A percentile compares a stretch with the other conserved stretches of the same genome.
These are phyloP conservation scores for Bubalus kerabau DNA, from an alignment of 2,113 vertebrate species.

Conservation along the genomic window DNA sequence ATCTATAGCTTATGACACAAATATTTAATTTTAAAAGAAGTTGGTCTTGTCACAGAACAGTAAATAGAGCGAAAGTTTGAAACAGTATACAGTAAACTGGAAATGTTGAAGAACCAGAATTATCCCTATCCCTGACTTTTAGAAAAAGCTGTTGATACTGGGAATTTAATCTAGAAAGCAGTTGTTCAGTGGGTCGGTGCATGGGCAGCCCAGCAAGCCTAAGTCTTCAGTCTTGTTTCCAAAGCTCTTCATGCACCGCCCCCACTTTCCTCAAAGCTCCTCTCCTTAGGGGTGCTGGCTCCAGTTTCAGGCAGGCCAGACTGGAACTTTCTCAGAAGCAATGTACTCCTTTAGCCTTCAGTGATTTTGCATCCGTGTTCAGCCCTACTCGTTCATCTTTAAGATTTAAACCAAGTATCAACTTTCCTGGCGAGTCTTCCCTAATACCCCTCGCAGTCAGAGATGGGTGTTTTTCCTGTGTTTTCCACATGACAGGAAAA, in stretches of 20 bases:
- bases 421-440: neutral
- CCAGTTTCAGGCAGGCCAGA: no score
- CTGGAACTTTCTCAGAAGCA: neutral
- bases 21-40: slow-evolving; percentile 21
- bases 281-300: neutral
- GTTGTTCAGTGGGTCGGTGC: neutral
- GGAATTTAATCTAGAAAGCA: neutral
- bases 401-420: neutral
- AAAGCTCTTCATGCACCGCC: fast-evolving
- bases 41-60: neutral
- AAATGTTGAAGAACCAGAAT: neutral
- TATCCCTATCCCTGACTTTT: neutral
- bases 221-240: neutral
- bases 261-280: neutral
- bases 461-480: neutral
- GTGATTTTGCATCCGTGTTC: neutral
- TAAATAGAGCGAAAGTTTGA: neutral
- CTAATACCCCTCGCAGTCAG: neutral
- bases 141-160: neutral
- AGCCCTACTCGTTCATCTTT: neutral
- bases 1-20: neutral
- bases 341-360: neutral
- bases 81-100: neutral
- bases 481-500: neutral
- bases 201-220: neutral